Evolutionary conservation across 2,797 vertebrate genomes (phyloP), one percentile per base, ranked within the genome.

Genomic region (Orestias chungarensis): DNA sequence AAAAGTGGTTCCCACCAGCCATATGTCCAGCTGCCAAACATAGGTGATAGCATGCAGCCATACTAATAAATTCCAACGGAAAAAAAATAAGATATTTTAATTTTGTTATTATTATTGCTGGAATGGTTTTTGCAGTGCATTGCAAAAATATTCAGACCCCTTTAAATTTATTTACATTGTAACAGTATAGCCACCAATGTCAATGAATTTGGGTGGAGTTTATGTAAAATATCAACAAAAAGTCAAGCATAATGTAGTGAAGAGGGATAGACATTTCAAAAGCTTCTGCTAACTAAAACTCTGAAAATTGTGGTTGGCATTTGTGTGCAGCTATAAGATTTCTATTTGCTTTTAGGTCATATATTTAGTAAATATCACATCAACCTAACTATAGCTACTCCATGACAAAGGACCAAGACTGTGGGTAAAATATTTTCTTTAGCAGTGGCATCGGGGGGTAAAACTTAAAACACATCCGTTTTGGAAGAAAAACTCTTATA

Each of bases 1-100:
- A 92, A 91, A 89, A 84, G 75, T 62, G 76, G 88, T 90, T 93
- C 89, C 89, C 90, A 91, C 87, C 86, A 85, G 78, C 76, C 70
- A 80, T 71, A 64, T 85, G 82, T 84, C 78, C 69, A 50, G 73
- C 72, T 62, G 86, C 81, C 86, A 86, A 89, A 83, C 80, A 83
- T 46, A 64, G 72, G 71, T 59, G 76, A 84, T 81, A 85, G 81
- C 77, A 78, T 83, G 75, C 25, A 46, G 66, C 69, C 49, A 35
- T 25, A 20, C n/a, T 52, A 27, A 27, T 68, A 33, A 40, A 43
- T 73, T 74, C 68, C 64, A 76, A 70, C 57, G 64, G n/a, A n/a
- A 71, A 75, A 79, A 61, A 46, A 50, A 38, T 33, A 38, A 43
- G 18, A n/a, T n/a, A 23, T 4, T 9, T n/a, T n/a, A n/a, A 50